Evolutionary conservation across 2,888 invertebrate genomes (phyloP).

Genomic region (Parnassius glacialis): DNA sequence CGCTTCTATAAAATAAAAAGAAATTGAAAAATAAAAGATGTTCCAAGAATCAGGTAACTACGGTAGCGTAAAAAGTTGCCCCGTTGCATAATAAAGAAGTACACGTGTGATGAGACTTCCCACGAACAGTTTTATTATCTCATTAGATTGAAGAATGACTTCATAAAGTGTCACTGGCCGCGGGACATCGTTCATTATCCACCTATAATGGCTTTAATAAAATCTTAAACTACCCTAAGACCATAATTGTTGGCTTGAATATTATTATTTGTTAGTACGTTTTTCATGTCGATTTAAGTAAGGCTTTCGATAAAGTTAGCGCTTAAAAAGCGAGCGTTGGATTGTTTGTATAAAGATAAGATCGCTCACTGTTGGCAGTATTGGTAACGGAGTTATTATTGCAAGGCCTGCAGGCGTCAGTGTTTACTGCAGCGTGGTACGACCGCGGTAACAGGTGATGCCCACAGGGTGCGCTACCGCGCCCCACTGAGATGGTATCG

Average conservation of each 20-base stretch:
- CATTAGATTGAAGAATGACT: constrained; percentile 74
- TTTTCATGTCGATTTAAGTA: constrained; percentile 39
- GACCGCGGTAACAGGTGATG: constrained; percentile 38
- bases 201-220: constrained; percentile 64
- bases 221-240: constrained; percentile 53
- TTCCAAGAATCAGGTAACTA: neutral
- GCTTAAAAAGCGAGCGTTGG: constrained; percentile 35
- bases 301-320: constrained; percentile 1
- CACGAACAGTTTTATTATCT: constrained; percentile 66
- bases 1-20: too few relatives aligned
- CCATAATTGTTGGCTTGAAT: constrained; percentile 21
- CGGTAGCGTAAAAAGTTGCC: constrained; percentile 3
- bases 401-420: constrained; percentile 49
- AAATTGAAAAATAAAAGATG: too few relatives aligned
- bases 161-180: constrained; percentile 70
- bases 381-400: constrained; percentile 46
- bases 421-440: constrained; percentile 35
- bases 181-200: constrained; percentile 71
- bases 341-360: constrained; percentile 20
- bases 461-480: constrained; percentile 63
- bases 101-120: constrained; percentile 45
- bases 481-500: constrained; percentile 51
- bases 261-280: neutral
- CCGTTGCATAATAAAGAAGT: constrained; percentile 30
- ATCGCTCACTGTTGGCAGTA: constrained; percentile 9